phyloP scores from a whole-genome alignment of 1,140 invertebrate species.

The Drosophila azteca region DNA sequence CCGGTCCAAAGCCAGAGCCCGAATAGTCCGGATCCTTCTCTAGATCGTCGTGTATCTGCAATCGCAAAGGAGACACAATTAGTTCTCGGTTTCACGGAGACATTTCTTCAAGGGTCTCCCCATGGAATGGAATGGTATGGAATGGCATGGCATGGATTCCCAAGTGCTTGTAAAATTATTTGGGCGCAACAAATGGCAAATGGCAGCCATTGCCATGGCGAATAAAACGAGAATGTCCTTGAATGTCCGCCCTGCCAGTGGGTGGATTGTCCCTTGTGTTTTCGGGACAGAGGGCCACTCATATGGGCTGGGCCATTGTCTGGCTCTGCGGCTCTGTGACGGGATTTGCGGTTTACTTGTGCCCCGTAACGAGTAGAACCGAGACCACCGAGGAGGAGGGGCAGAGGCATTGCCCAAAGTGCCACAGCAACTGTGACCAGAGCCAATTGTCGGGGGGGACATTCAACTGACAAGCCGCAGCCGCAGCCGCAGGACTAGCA shows the following conservation, averaged over 20 bases:
- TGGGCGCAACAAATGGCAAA: constrained; percentile 69
- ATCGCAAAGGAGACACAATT: neutral
- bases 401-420: constrained; percentile 11
- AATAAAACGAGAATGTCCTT: constrained; percentile 72
- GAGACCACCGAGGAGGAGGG: constrained; percentile 17
- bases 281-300: constrained; percentile 24
- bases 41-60: constrained; percentile 84
- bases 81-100: neutral
- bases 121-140: too few species aligned
- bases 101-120: too few species aligned
- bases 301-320: constrained; percentile 64
- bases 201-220: constrained; percentile 66
- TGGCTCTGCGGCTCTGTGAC: constrained; percentile 47
- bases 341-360: constrained; percentile 69
- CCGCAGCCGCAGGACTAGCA: constrained; percentile 1
- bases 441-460: constrained; percentile 62
- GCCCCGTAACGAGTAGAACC: constrained; percentile 38
- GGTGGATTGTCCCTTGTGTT: too few species aligned
- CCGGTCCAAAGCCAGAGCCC: constrained; percentile 88
- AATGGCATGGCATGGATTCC: too few species aligned
- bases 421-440: constrained; percentile 70
- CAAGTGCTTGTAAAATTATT: constrained; percentile 10
- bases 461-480: constrained; percentile 39
- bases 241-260: constrained; percentile 24
- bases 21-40: constrained; percentile 88